Base-by-base conservation (phyloP, 2,113 vertebrate species). In the Sebastes fasciatus region DNA sequence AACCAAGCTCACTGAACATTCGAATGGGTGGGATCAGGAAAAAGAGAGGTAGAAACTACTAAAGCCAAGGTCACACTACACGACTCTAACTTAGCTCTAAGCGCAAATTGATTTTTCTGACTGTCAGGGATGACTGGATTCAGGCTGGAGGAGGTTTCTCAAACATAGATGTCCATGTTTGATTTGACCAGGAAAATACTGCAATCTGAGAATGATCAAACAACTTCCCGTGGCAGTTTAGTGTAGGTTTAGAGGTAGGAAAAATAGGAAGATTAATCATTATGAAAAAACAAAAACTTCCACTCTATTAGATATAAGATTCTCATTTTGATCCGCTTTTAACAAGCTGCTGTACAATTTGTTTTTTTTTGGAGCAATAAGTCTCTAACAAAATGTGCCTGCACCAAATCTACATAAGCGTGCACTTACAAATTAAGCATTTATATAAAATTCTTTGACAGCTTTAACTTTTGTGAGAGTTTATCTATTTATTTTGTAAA, bases 11-110 rank as follows among this genome's bases (percentile, higher is more conserved):
- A 66, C 73, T 61, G 49, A 79, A 82, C 66, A 72, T 81, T 81
- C 5, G 23, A 62, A 83, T 62, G 71, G 68, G 72, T 57, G 71
- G 82, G 68, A 70, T 77, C 14, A 34, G 78, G 75, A 43, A 21
- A 52, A 73, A 80, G 86, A 62, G 93, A 92, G 92, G 91, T 92
- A 94, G 93, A 90, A 61, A 85, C 79, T 80, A 86, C 77, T 77
- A 60, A 92, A 91, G 86, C 88, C 83, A 13, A 93, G 93, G 88
- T 91, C 91, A 93, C 85, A 79, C 80, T 82, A 82, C 83, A 79
- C 45, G 58, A 43, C 62, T 73, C 75, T 62, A 74, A 81, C 70
- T 71, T 1, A 54, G 74, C 58, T 83, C 9, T 49, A 54, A 74
- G 63, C 14, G 79, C 3, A 10, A 63, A 82, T 77, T 21, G 42